Conservation (phyloP, 2,113 vertebrate species). For the Brachirus orientalis region DNA sequence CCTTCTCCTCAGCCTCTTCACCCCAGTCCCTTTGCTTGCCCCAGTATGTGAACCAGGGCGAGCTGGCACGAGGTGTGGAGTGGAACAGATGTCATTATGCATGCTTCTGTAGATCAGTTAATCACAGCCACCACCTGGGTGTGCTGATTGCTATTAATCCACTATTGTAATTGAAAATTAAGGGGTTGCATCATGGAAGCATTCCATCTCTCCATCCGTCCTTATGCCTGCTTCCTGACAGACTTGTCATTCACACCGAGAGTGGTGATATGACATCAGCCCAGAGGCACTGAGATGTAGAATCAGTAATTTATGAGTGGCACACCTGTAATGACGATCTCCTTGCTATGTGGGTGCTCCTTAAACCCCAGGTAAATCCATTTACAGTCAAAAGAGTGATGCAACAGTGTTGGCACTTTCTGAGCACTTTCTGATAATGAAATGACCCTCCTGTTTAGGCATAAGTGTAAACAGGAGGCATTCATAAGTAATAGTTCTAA, state of each 20-base stretch:
- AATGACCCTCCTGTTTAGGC: too few species aligned
- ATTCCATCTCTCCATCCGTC: conserved; percentile 33
- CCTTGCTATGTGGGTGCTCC: too few species aligned
- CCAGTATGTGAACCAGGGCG: conserved; percentile 39
- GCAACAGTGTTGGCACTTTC: neutral
- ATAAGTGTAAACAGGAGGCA: too few species aligned
- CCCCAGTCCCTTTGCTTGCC: neutral
- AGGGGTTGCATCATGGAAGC: conserved; percentile 44
- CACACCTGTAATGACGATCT: neutral
- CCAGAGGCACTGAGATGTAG: conserved; percentile 2
- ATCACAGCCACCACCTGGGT: conserved; percentile 76
- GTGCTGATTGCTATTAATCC: conserved; percentile 72
- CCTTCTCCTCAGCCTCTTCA: conserved; percentile 6
- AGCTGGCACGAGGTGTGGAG: conserved; percentile 22
- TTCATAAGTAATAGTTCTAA: too few species aligned
- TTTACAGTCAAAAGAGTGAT: too few species aligned
- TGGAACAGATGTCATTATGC: conserved; percentile 73
- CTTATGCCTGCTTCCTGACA: conserved; percentile 42
- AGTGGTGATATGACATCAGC: conserved; percentile 4
- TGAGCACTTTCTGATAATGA: too few species aligned
- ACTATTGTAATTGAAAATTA: conserved; percentile 77
- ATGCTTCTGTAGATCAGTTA: conserved; percentile 63
- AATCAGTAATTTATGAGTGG: conserved; percentile 15
- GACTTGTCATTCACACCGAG: conserved; percentile 31
- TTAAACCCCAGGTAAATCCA: neutral